A percentile compares a stretch with the other conserved stretches of the same genome.
Evolutionary conservation across 1,140 invertebrate genomes (phyloP).

Genomic region (Akabosia matsudoensis): DNA sequence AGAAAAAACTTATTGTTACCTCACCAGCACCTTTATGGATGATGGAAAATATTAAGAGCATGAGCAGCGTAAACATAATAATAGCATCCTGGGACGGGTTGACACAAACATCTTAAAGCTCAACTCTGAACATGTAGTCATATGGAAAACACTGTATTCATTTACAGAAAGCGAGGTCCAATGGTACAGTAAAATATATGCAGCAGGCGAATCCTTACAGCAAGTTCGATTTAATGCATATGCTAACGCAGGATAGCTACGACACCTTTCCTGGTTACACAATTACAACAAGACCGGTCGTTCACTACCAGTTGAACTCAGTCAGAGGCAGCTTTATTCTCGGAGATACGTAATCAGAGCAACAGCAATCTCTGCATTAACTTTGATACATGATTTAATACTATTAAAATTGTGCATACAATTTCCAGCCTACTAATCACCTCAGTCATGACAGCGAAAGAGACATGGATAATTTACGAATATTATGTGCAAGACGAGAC

Average conservation of each 20-base stretch:
- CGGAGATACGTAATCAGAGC: background rate
- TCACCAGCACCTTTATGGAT: conserved; percentile 1
- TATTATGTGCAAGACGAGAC: background rate
- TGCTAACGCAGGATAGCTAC: background rate
- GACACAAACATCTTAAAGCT: no score
- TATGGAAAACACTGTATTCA: no score
- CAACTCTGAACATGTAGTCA: no score
- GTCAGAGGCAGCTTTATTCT: background rate
- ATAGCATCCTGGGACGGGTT: background rate
- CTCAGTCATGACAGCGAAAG: background rate
- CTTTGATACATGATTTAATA: no score
- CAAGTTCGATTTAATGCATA: background rate
- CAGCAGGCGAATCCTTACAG: background rate
- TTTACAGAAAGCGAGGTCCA: no score
- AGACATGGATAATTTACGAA: background rate
- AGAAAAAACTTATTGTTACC: conserved; percentile 19
- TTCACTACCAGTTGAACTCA: background rate
- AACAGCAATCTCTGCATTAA: background rate
- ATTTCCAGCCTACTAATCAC: background rate
- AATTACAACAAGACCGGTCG: background rate
- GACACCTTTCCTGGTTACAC: background rate
- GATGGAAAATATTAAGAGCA: background rate
- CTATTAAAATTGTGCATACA: no score
- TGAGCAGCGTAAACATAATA: background rate
- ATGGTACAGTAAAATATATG: no score